Conservation (phyloP, 53 echinoderm and acorn worm genomes). For the Temnopleurus reevesii region DNA sequence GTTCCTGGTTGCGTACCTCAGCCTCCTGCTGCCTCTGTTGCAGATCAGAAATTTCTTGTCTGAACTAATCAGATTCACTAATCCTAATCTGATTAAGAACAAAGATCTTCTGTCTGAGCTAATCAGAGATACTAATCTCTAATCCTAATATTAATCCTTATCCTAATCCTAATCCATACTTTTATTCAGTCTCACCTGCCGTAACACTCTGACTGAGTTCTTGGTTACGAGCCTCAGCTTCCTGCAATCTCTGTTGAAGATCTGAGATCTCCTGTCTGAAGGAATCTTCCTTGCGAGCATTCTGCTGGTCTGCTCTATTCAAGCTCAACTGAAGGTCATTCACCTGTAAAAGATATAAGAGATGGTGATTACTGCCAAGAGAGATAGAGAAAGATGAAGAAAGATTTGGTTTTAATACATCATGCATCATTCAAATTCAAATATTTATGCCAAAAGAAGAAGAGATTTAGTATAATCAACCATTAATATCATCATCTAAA, state of each 20-base stretch:
- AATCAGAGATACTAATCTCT: neutral
- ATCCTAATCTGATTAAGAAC: conserved; percentile 69
- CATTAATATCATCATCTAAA: too few relatives aligned
- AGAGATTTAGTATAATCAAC: too few relatives aligned
- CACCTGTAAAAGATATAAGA: conserved; percentile 54
- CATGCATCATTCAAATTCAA: too few relatives aligned
- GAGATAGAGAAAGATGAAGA: too few relatives aligned
- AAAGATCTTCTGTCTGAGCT: conserved; percentile 38
- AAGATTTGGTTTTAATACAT: too few relatives aligned
- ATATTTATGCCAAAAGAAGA: too few relatives aligned
- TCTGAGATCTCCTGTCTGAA: conserved; percentile 90
- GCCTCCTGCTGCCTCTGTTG: conserved; percentile 91
- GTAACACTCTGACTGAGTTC: conserved; percentile 97
- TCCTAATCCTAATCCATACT: too few relatives aligned
- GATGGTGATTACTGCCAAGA: neutral
- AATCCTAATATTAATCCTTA: too few relatives aligned
- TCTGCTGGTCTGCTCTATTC: conserved; percentile 84
- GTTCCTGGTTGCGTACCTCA: conserved; percentile 92
- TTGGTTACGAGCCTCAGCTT: conserved; percentile 90
- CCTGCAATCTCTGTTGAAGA: conserved; percentile 88
- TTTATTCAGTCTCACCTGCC: conserved; percentile 73
- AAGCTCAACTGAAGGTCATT: conserved; percentile 92
- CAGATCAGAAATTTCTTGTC: conserved; percentile 89
- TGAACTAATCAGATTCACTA: conserved; percentile 59
- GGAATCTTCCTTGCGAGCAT: conserved; percentile 79